Evolutionary conservation across 2,113 vertebrate genomes (phyloP).

Genomic region (Clarias magur): DNA sequence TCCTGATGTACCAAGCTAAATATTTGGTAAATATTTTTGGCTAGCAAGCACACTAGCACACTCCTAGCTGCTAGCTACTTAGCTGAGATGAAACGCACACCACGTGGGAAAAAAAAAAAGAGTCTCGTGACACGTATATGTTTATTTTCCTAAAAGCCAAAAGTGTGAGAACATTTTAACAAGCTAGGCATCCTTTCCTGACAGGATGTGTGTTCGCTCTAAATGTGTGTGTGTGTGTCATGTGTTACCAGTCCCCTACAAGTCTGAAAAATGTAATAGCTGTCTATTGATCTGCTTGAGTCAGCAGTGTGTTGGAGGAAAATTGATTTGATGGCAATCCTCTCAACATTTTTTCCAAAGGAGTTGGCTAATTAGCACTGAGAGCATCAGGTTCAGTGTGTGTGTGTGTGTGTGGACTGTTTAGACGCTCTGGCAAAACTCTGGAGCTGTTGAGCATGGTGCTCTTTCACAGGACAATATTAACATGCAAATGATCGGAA

Average conservation of each 20-base stretch:
- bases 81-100: not conserved
- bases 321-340: conserved; percentile 17
- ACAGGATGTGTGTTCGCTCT: not conserved
- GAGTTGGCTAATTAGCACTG: not conserved
- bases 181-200: not conserved
- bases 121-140: not conserved
- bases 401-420: not conserved
- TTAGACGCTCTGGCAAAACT: not conserved
- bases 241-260: conserved; percentile 5
- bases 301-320: conserved; percentile 14
- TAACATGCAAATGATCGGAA: conserved; percentile 46
- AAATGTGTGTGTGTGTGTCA: not conserved
- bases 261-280: conserved; percentile 17
- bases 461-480: conserved; percentile 10
- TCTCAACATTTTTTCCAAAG: not conserved
- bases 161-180: not conserved
- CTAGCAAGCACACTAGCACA: not conserved
- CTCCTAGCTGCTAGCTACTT: not conserved
- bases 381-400: not conserved
- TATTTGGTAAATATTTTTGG: not conserved
- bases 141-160: not conserved
- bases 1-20: no score
- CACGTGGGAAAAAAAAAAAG: no score
- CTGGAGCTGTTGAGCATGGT: not conserved
- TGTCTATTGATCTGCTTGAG: not conserved